A percentile compares a stretch with the other conserved stretches of the same genome.
Conservation (phyloP, 2,888 invertebrate species). For the Mimachlamys varia region DNA sequence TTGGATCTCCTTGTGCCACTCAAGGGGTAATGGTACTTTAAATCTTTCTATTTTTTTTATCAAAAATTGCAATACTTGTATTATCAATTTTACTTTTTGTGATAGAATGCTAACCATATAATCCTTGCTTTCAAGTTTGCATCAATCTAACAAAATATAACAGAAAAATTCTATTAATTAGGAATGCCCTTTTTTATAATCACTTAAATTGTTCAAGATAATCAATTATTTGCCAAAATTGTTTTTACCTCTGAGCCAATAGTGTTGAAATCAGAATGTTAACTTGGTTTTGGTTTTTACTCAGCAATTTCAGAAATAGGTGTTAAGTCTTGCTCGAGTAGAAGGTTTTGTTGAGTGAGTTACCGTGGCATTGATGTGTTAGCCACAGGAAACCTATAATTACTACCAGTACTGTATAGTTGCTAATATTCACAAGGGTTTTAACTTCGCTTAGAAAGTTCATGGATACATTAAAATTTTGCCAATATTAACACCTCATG, state of each 20-base stretch:
- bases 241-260: background rate
- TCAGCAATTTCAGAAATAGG: no score
- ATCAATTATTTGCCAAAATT: background rate
- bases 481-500: no score
- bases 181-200: background rate
- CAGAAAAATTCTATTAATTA: background rate
- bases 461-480: no score
- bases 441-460: no score
- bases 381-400: no score
- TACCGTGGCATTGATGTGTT: no score
- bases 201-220: background rate
- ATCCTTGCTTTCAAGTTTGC: background rate
- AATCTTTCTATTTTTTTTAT: background rate
- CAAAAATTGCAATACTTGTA: background rate
- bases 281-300: no score
- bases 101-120: no score
- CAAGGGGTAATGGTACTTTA: background rate
- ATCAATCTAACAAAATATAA: background rate
- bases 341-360: no score
- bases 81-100: background rate
- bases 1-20: background rate
- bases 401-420: no score
- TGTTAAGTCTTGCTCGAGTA: no score
- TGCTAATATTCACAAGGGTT: no score
- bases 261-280: background rate